Percentiles rank a stretch among this genome's conserved stretches.
phyloP scores from a whole-genome alignment of 2,797 vertebrate species.

The Taeniopygia guttata region DNA sequence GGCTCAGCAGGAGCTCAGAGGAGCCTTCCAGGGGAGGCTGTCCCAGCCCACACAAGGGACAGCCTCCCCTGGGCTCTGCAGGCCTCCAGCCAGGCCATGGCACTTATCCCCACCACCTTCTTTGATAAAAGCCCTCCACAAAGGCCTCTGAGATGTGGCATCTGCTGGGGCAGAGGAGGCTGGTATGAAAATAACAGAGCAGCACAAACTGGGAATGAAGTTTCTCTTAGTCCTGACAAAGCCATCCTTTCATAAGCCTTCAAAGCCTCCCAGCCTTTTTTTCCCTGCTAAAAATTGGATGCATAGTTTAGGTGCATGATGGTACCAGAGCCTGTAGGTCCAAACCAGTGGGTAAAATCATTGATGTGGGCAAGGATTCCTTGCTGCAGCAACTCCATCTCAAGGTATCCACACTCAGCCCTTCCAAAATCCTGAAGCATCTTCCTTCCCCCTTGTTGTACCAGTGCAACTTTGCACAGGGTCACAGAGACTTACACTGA shows the following conservation, averaged over 20 bases:
- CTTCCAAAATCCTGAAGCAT: background rate
- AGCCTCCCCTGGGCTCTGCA: accelerated
- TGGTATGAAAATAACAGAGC: background rate
- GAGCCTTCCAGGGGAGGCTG: background rate
- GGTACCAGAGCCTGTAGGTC: background rate
- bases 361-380: background rate
- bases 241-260: background rate
- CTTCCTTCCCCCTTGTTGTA: background rate
- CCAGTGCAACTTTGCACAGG: background rate
- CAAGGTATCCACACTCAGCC: background rate
- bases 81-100: background rate
- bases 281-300: background rate
- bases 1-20: background rate
- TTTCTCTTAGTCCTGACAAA: background rate
- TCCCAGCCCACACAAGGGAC: background rate
- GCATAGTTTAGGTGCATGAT: background rate
- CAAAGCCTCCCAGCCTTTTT: background rate
- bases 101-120: background rate
- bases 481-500: background rate
- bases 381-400: background rate
- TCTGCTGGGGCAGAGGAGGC: background rate
- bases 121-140: background rate
- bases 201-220: background rate
- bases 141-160: background rate
- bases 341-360: background rate